Conservation (phyloP, 2,888 invertebrate species). For the Brassicogethes aeneus region DNA sequence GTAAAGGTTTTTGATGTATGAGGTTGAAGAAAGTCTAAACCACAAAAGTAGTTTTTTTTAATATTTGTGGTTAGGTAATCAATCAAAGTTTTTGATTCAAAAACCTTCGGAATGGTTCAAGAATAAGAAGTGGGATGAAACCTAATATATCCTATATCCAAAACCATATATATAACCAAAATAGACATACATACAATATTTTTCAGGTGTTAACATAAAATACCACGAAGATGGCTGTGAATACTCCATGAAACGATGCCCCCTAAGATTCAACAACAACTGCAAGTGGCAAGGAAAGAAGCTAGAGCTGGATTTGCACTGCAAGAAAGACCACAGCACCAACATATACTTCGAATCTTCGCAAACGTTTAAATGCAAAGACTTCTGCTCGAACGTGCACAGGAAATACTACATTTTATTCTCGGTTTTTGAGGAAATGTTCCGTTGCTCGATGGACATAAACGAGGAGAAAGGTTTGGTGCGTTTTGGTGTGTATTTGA, state of each 20-base stretch:
- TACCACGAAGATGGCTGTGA: constrained; percentile 19
- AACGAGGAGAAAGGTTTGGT: constrained; percentile 18
- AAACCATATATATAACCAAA: no score
- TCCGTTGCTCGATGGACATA: constrained; percentile 21
- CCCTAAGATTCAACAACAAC: constrained; percentile 12
- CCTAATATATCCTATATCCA: no score
- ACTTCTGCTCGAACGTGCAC: constrained; percentile 3
- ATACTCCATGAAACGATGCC: constrained; percentile 15
- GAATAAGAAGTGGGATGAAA: no score
- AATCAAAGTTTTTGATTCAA: no score
- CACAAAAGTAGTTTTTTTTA: no score
- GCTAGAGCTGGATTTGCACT: constrained; percentile 16
- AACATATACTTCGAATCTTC: constrained; percentile 14
- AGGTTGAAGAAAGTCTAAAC: no score
- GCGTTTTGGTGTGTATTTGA: constrained; percentile 18
- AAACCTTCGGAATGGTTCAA: no score
- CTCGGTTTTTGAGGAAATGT: constrained; percentile 16
- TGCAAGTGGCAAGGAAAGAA: constrained; percentile 19
- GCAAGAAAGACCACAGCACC: constrained; percentile 16
- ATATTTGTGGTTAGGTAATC: no score
- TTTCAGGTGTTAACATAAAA: no score
- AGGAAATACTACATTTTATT: constrained; percentile 14
- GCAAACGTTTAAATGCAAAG: constrained; percentile 15
- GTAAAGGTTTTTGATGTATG: no score
- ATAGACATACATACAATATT: no score